A percentile compares a stretch with the other conserved stretches of the same genome.
Evolutionary conservation across 2,113 vertebrate genomes (phyloP).

Genomic region (Bubo scandiacus): DNA sequence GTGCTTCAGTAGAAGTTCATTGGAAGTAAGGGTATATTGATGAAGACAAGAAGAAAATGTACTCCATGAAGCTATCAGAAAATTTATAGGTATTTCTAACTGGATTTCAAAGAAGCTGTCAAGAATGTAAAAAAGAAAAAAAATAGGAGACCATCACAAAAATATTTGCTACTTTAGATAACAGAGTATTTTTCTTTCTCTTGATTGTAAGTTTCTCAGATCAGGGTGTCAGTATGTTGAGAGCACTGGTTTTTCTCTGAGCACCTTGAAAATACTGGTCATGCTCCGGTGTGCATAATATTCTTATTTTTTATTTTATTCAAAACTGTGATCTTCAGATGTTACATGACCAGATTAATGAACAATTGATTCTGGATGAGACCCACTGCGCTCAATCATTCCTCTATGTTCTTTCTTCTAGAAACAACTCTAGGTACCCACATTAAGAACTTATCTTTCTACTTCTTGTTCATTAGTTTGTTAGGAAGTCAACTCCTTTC

Average conservation of each 20-base stretch:
- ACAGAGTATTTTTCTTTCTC: not conserved
- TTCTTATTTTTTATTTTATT: not conserved
- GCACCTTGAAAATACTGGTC: not conserved
- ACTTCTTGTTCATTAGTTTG: not conserved
- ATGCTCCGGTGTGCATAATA: too few species aligned
- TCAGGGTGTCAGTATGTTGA: not conserved
- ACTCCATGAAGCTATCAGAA: not conserved
- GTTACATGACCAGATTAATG: not conserved
- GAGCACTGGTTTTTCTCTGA: not conserved
- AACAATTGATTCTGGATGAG: not conserved
- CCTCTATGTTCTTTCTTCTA: not conserved
- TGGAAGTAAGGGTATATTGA: not conserved
- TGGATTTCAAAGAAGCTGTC: not conserved
- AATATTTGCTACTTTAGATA: not conserved
- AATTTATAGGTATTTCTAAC: not conserved
- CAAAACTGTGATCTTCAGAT: not conserved
- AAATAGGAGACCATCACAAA: not conserved
- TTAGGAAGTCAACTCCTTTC: not conserved
- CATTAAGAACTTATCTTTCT: not conserved
- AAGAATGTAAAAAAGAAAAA: accelerated
- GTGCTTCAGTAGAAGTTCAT: not conserved
- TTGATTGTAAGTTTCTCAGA: not conserved
- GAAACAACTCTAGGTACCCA: not conserved
- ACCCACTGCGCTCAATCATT: not conserved
- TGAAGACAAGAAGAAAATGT: not conserved